Conservation (phyloP, 2,113 vertebrate species). For the Neolamprologus toae region DNA sequence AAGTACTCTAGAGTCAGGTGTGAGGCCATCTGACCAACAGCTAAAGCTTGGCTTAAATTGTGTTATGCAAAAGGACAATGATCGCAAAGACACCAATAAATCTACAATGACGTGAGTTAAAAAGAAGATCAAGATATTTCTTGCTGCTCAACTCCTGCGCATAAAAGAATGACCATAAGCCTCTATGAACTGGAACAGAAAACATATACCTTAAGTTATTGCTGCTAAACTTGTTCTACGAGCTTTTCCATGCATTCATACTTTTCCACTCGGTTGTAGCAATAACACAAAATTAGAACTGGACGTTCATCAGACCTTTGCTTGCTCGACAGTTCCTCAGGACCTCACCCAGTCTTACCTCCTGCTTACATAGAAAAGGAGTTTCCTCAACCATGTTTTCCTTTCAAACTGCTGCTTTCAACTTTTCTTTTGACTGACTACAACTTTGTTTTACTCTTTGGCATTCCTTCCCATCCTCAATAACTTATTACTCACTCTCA, state of each 20-base stretch:
- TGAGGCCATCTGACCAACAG: background rate
- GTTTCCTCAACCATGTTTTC: constrained; percentile 4
- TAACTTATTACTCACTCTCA: constrained; percentile 7
- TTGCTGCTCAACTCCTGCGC: background rate
- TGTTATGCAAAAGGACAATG: background rate
- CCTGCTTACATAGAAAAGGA: background rate
- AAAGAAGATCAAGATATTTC: background rate
- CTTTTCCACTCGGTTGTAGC: accelerated
- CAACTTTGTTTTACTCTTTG: constrained; percentile 41
- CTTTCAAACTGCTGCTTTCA: constrained; percentile 24
- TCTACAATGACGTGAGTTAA: background rate
- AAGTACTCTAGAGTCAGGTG: background rate
- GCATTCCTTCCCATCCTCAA: background rate
- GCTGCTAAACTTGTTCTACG: background rate
- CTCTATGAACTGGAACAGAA: background rate
- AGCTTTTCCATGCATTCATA: background rate
- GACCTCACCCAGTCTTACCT: background rate
- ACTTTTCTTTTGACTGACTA: constrained; percentile 28
- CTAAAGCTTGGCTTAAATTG: background rate
- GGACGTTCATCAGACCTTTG: background rate
- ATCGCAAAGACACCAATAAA: background rate
- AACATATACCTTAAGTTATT: accelerated
- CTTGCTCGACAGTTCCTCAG: background rate
- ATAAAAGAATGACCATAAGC: background rate
- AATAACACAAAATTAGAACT: background rate